Evolutionary conservation across 2,888 invertebrate species (phyloP), one percentile per base, ranked within the genome.

Genomic region (Drosophila robusta): DNA sequence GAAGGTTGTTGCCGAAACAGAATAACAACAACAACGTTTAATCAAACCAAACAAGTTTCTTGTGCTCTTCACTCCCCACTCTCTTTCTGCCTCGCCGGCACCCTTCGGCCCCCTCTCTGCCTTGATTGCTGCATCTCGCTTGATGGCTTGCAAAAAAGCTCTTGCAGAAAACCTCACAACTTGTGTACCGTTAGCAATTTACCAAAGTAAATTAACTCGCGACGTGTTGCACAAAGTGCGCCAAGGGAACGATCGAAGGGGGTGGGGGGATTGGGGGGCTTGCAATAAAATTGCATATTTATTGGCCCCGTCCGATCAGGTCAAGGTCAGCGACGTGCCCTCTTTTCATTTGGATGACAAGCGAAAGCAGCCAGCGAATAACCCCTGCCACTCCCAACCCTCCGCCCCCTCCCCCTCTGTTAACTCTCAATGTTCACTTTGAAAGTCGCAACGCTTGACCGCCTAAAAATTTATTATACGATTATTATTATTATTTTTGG

Each of bases 291-390:
- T 80, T 83, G 74, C 75, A 79, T 68, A 71, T 81, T 84, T 84
- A 81, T 87, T 79, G 78, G 63, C 46, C 44, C 36, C 49, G 64
- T 34, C 51, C 70, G 61, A 24, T 45, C 72, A 70, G 89, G 88
- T 89, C 89, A 89, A 89, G 89, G 89, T 90, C 87, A 90, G 77
- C 85, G 76, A 87, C 89, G 84, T 90, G 89, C 77, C 56, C 78
- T 79, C 80, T 86, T 81, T 87, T 83, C 66, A 81, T 84, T 86
- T 86, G 52, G 64, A 54, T 75, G 86, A 75, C 80, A 80, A 80
- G 83, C 78, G 73, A 82, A 80, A 82, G 80, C 77, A 32, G 38
- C 56, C 36, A 14, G n/a, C n/a, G 36, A n/a, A 8, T 29, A 44
- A 36, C 14, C 9, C 24, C 29, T 12, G 12, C 34, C 2, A n/a